Evolutionary conservation across 1,140 invertebrate species (phyloP).

Genomic region (Camponotus vicinus): DNA sequence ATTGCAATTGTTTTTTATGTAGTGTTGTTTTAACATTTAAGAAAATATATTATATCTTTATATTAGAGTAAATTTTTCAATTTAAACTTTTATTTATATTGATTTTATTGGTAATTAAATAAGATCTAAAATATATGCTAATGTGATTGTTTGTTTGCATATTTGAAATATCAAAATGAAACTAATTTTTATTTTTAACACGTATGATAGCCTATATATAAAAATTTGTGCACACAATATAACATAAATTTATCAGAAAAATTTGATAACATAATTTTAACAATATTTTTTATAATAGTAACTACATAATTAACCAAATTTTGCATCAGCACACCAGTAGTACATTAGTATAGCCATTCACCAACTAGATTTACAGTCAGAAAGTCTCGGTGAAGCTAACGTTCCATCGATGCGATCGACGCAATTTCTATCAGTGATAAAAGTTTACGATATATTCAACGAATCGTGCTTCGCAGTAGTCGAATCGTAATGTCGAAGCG

Average conservation of each 20-base stretch:
- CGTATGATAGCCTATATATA: background rate
- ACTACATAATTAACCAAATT: conserved; percentile 1
- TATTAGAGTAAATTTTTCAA: background rate
- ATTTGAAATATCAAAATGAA: background rate
- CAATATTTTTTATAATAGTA: background rate
- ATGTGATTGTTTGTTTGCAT: background rate
- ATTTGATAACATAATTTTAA: conserved; percentile 7
- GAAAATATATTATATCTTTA: background rate
- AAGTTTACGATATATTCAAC: conserved; percentile 29
- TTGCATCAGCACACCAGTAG: background rate
- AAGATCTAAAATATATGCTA: background rate
- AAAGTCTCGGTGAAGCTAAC: conserved; percentile 47
- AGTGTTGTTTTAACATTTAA: conserved; percentile 1
- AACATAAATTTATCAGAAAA: background rate
- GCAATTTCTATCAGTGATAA: conserved; percentile 24
- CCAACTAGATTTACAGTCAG: too few species aligned
- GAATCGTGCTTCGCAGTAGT: background rate
- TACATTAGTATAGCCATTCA: background rate
- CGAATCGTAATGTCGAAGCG: background rate
- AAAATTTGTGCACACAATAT: background rate
- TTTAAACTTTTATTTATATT: background rate
- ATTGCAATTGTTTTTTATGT: background rate
- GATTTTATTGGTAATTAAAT: background rate
- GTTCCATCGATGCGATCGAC: conserved; percentile 23
- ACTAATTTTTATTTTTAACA: background rate